Percentiles rank a stretch among this genome's conserved stretches.
Evolutionary conservation across 2,888 invertebrate genomes (phyloP).

Genomic region (Griposia aprilina): DNA sequence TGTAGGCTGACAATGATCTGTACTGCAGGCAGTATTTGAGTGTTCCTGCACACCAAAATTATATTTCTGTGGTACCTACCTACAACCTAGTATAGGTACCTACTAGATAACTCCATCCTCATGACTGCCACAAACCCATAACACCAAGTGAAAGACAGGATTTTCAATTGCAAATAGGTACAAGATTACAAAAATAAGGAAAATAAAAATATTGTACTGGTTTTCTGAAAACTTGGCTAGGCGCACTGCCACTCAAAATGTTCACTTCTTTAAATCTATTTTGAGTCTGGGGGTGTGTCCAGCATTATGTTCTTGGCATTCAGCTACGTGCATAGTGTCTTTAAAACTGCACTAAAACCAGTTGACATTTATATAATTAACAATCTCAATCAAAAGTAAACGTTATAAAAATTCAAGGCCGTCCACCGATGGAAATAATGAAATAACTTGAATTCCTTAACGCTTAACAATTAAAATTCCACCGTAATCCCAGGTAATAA

Average conservation of each 20-base stretch:
- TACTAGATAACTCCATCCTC: not conserved
- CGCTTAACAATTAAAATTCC: conserved; percentile 44
- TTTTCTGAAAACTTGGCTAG: conserved; percentile 3
- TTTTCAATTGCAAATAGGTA: not conserved
- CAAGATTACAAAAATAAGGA: not conserved
- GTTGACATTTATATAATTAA: conserved; percentile 63
- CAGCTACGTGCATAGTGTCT: not conserved
- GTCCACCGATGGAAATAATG: conserved; percentile 36
- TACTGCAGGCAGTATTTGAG: not conserved
- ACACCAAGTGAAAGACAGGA: not conserved
- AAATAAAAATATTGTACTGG: not conserved
- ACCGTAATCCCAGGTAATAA: conserved; percentile 30
- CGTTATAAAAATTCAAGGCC: conserved; percentile 64
- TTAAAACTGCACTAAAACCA: conserved; percentile 33
- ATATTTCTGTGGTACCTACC: no score
- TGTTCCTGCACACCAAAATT: not conserved
- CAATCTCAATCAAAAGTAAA: conserved; percentile 62
- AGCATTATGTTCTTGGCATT: conserved; percentile 11
- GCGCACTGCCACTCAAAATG: conserved; percentile 1
- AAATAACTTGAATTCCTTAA: conserved; percentile 61
- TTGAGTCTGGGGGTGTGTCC: conserved; percentile 36
- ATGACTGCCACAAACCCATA: not conserved
- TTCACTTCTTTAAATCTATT: not conserved
- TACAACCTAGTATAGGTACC: not conserved
- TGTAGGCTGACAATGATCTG: no score